These are phyloP conservation scores for Sinodicranocentrus sp. DNA, from an alignment of 2,888 invertebrate species.

Conservation along the genomic window DNA sequence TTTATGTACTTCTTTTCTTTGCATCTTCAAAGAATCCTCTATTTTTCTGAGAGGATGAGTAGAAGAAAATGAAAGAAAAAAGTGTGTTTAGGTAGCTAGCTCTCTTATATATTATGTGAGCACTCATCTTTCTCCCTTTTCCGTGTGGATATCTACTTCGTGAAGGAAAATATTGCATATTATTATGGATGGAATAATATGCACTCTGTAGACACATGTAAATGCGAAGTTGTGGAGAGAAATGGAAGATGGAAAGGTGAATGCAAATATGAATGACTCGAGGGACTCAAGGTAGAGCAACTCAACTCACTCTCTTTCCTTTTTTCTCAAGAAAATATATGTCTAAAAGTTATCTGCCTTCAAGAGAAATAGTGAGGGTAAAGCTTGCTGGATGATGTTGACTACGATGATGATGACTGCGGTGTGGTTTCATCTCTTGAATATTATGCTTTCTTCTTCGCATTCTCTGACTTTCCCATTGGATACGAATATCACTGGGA, in stretches of 20 bases:
- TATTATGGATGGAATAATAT: constrained; percentile 48
- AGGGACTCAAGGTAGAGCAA: constrained; percentile 58
- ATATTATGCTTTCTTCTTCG: constrained; percentile 29
- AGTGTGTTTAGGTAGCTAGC: no score
- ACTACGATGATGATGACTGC: constrained; percentile 44
- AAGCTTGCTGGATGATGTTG: constrained; percentile 47
- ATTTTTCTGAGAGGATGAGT: not conserved
- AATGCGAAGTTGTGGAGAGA: constrained; percentile 47
- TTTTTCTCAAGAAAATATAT: not conserved
- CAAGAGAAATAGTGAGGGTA: not conserved
- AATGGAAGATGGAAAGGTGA: constrained; percentile 51
- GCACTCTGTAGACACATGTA: constrained; percentile 43
- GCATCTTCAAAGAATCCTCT: constrained; percentile 3
- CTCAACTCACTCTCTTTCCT: constrained; percentile 20
- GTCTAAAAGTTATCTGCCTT: not conserved
- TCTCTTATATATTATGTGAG: no score
- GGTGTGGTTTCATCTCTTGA: constrained; percentile 49
- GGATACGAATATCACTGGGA: no score
- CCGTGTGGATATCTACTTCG: not conserved
- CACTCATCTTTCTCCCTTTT: constrained; percentile 2
- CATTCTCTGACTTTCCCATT: no score
- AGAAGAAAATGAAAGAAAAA: not conserved
- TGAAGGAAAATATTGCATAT: constrained; percentile 15
- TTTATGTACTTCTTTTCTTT: constrained; percentile 18
- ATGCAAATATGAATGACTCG: constrained; percentile 71